These are phyloP conservation scores for Momotus momota DNA, from an alignment of 2,797 vertebrate species.

Conservation along the genomic window DNA sequence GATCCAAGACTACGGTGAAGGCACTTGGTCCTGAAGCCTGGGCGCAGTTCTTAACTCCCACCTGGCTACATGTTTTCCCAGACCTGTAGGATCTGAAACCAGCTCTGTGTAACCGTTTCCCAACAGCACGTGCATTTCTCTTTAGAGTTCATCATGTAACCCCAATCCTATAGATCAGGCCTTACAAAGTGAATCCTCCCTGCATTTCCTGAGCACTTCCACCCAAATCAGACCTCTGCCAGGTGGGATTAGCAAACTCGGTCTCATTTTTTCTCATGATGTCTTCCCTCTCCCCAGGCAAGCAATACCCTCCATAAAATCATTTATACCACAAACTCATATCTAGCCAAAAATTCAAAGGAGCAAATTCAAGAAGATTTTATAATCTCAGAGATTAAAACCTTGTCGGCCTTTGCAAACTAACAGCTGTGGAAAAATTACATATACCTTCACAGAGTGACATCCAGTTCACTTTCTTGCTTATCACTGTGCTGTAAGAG, in stretches of 20 bases:
- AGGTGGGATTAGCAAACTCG: not conserved
- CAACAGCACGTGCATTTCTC: not conserved
- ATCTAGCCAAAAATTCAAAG: not conserved
- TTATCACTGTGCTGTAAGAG: not conserved
- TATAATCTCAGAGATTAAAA: not conserved
- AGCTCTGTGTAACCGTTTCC: not conserved
- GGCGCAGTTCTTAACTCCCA: not conserved
- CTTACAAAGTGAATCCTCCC: not conserved
- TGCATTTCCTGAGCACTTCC: not conserved
- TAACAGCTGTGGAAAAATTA: not conserved
- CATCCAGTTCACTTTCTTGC: not conserved
- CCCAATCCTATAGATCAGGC: fast-evolving
- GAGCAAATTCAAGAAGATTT: not conserved
- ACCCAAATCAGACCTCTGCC: not conserved
- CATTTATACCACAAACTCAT: not conserved
- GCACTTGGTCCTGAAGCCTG: not conserved
- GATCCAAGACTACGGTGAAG: not conserved
- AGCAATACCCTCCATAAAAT: fast-evolving
- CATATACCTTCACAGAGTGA: not conserved
- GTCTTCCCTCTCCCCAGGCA: too few species aligned
- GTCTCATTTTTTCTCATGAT: not conserved
- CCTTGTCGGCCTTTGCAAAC: not conserved
- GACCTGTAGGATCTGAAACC: fast-evolving
- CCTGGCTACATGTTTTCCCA: not conserved
- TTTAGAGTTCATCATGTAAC: not conserved